phyloP scores from a whole-genome alignment of 2,797 vertebrate genomes.

The Decapterus maruadsi region DNA sequence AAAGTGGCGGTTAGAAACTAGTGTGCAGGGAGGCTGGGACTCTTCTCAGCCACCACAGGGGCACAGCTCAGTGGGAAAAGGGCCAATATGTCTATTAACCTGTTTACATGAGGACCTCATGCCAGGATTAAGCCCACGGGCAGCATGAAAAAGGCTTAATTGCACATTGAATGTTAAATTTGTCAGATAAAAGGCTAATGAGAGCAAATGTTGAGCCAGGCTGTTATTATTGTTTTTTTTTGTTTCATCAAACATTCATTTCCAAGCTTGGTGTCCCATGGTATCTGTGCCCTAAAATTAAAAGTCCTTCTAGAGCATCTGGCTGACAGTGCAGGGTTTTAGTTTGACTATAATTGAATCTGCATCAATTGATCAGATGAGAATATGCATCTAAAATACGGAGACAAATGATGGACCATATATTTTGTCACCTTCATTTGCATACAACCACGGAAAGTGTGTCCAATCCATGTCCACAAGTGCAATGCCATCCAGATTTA shows the following conservation, averaged over 20 bases:
- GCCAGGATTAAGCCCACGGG: neutral
- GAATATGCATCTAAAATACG: neutral
- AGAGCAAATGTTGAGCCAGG: neutral
- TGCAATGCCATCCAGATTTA: neutral
- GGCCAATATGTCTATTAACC: constrained; percentile 49
- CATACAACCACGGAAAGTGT: neutral
- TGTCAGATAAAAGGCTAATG: constrained; percentile 26
- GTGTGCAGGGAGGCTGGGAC: constrained; percentile 29
- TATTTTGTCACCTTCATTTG: neutral
- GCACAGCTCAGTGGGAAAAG: constrained; percentile 17
- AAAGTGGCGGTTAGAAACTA: constrained; percentile 31
- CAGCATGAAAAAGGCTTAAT: constrained; percentile 45
- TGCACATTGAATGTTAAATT: constrained; percentile 10
- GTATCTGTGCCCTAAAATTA: neutral
- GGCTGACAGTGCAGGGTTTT: neutral
- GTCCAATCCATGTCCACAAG: neutral
- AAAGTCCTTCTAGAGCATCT: neutral
- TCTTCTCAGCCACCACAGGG: constrained; percentile 2
- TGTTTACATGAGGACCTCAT: constrained; percentile 11
- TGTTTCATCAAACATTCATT: constrained; percentile 23
- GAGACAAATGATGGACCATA: neutral
- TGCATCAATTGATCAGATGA: constrained; percentile 21
- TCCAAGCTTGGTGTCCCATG: neutral
- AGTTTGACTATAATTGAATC: constrained; percentile 9
- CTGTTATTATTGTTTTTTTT: neutral